Evolutionary conservation across 2,888 invertebrate species (phyloP), one percentile per base, ranked within the genome.

Genomic region (Chymomyza procnemis): DNA sequence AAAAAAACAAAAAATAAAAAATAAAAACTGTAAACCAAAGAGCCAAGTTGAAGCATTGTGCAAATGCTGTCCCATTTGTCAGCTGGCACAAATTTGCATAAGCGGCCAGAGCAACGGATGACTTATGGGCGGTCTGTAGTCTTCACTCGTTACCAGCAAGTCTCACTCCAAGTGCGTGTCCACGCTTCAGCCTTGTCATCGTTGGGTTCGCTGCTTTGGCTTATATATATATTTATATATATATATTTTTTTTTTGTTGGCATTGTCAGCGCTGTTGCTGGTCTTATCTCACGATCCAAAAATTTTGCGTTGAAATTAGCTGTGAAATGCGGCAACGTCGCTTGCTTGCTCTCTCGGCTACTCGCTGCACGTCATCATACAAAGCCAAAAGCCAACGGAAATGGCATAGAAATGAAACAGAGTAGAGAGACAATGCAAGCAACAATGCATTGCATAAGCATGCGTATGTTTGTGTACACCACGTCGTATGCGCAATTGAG

Each of bases 41-140:
- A 50, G 4, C 21, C 64, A 34, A 41, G 61, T 67, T 72, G 70
- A 54, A 87, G 75, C 76, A 85, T 82, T 79, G 78, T 88, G 85
- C 81, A 88, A 88, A 85, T 78, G 86, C 79, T 88, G 90, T 80
- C 78, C 90, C 84, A 89, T 89, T 89, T 89, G 89, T 89, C 88
- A 90, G 89, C 85, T 90, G 83, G 87, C 88, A 82, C 90, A 82
- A 82, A 90, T 90, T 90, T 88, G 85, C 89, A 90, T 89, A 90
- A 88, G 83, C 83, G 83, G 82, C 76, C 77, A 75, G 85, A 66
- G 71, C 78, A 85, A 79, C 86, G 81, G 87, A 81, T 81, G 86
- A 84, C 81, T 81, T 81, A 81, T 80, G 86, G 80, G 16, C 50
- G 50, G 16, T 79, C 34, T 41, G 34, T 12, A 41, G 34, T 41